phyloP scores from a whole-genome alignment of 2,113 vertebrate species.

The Callorhinus ursinus region DNA sequence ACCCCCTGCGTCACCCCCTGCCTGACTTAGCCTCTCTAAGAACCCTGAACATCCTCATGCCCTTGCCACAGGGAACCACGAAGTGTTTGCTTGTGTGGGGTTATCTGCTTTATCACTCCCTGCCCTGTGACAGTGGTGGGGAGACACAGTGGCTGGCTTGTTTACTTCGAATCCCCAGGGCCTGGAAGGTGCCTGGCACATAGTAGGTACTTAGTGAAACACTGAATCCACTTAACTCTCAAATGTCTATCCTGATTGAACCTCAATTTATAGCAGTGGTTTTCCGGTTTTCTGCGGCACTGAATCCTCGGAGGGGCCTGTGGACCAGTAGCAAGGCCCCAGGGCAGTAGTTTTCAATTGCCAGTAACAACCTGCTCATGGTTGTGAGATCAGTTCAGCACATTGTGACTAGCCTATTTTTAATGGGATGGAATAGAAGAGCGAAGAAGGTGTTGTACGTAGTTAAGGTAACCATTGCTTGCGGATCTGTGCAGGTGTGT shows the following conservation, averaged over 20 bases:
- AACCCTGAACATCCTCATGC: not conserved
- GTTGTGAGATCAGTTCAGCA: not conserved
- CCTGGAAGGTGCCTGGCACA: not conserved
- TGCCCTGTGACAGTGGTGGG: accelerated
- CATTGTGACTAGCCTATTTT: not conserved
- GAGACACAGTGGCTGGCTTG: not conserved
- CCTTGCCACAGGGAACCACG: not conserved
- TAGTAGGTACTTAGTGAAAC: not conserved
- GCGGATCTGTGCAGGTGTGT: too few relatives aligned
- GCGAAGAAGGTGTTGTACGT: not conserved
- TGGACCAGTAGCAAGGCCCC: not conserved
- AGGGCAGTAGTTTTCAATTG: not conserved
- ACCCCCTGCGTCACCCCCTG: not conserved
- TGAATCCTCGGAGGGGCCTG: not conserved
- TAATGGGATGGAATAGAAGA: not conserved
- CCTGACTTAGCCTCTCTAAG: not conserved
- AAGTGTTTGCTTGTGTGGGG: not conserved
- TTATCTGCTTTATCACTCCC: not conserved
- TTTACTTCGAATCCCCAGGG: not conserved
- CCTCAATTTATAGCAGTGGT: not conserved
- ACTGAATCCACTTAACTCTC: not conserved
- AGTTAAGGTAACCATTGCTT: not conserved
- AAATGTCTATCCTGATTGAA: not conserved
- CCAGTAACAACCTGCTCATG: not conserved
- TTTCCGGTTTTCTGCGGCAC: not conserved